Conservation (phyloP, 2,113 vertebrate species). For the Lepidothrix coronata region DNA sequence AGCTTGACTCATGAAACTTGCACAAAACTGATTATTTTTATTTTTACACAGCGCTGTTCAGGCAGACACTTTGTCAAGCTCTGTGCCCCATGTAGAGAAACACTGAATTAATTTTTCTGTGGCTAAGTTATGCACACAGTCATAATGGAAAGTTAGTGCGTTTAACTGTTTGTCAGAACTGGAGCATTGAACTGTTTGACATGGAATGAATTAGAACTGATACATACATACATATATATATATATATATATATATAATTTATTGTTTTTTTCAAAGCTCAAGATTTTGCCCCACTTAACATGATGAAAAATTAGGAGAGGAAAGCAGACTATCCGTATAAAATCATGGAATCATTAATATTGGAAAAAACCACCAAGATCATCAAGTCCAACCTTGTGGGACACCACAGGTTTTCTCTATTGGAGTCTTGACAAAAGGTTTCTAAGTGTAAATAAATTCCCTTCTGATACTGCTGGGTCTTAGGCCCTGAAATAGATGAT, state of each 20-base stretch:
- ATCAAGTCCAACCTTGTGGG: neutral
- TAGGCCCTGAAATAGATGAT: neutral
- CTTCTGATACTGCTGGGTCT: neutral
- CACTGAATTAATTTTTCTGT: neutral
- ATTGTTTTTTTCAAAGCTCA: neutral
- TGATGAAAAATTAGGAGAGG: neutral
- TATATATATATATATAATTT: neutral
- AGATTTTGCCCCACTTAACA: neutral
- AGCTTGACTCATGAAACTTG: conserved; percentile 9
- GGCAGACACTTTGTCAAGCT: neutral
- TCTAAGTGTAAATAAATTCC: neutral
- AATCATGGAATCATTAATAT: neutral
- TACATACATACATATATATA: neutral
- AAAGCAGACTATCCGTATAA: neutral
- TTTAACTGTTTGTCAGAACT: neutral
- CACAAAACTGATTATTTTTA: conserved; percentile 20
- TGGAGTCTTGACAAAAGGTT: neutral
- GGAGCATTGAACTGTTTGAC: neutral
- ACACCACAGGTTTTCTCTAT: neutral
- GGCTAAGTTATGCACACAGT: neutral
- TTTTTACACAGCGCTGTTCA: neutral
- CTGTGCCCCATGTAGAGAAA: neutral
- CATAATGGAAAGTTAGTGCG: neutral
- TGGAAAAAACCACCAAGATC: neutral
- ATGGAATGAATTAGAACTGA: neutral